Base-by-base conservation (phyloP, 2,888 invertebrate species). In the Dione juno region DNA sequence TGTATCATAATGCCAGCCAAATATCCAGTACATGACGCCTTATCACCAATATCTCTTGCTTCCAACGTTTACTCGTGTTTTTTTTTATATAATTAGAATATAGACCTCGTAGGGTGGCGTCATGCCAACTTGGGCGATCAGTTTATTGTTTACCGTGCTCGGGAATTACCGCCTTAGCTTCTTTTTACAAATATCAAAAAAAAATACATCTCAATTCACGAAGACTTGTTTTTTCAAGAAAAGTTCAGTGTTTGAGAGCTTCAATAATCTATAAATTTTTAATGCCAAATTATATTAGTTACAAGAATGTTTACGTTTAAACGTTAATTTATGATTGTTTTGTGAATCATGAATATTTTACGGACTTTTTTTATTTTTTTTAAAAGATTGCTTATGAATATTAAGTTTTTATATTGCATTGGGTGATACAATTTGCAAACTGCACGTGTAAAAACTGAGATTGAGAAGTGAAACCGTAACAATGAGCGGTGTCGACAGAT, bases 81-180 rank as follows among this genome's bases (percentile, higher is more conserved):
- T 69, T 82, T 83, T 79, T 80, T 80, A 81, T 87, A 85, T 84
- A 82, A 86, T 85, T 85, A 87, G 83, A 81, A 73, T 76, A 76
- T 76, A 77, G 68, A 69, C 35, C 59, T 40, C 76, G 76, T 72
- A 71, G 67, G 71, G 80, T 88, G 89, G 90, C 86, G 75, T 40
- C 19, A 75, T 83, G 90, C 89, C 90, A 90, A 84, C 75, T 76
- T 63, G 43, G 63, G 75, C 68, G 70, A 48, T 78, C 84, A 89
- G 88, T 90, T 69, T 79, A 79, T 80, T 86, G 84, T 84, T 85
- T 86, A 83, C 82, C 73, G 66, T 45, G 57, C 28, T 28, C 67
- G 28, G 67, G 54, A 65, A 58, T 70, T 58, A 70, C 59, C 66
- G 71, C 50, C 40, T 69, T 65, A 35, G 67, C 19, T 48, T 48